Evolutionary conservation across 2,888 invertebrate species (phyloP).

Genomic region (Electrophaes corylata): DNA sequence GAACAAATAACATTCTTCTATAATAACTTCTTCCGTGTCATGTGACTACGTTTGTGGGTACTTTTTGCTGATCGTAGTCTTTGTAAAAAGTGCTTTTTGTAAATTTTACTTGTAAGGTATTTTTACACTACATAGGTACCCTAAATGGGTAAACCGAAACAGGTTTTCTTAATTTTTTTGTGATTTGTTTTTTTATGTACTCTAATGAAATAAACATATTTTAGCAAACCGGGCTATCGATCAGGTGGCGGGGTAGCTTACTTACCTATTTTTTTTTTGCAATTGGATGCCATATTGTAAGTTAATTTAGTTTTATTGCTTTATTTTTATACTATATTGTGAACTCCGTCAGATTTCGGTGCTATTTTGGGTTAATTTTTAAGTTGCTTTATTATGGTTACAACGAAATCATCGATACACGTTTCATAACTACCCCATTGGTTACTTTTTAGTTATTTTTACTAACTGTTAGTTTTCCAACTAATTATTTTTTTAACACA

Average conservation of each 20-base stretch:
- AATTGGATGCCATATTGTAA: slow-evolving; percentile 77
- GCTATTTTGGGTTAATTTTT: slow-evolving; percentile 63
- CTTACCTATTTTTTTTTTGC: slow-evolving; percentile 37
- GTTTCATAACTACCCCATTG: slow-evolving; percentile 83
- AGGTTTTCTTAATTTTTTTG: too few relatives aligned
- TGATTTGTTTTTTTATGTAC: neutral
- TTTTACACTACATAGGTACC: neutral
- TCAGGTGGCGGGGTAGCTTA: slow-evolving; percentile 65
- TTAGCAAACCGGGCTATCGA: neutral
- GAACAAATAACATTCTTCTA: too few relatives aligned
- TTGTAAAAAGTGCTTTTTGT: neutral
- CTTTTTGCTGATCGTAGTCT: neutral
- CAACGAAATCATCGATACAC: slow-evolving; percentile 74
- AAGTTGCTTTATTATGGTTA: slow-evolving; percentile 51
- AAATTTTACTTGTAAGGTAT: neutral
- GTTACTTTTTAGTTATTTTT: slow-evolving; percentile 40
- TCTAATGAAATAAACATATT: neutral
- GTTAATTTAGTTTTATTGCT: slow-evolving; percentile 41
- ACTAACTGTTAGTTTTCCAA: slow-evolving; percentile 48
- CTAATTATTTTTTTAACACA: slow-evolving; percentile 63
- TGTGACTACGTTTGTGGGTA: neutral
- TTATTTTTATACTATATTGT: too few relatives aligned
- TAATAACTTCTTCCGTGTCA: neutral
- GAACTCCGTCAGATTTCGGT: slow-evolving; percentile 73
- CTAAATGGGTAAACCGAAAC: neutral